These are phyloP conservation scores for Abramis brama DNA, from an alignment of 2,113 vertebrate species.

Conservation along the genomic window DNA sequence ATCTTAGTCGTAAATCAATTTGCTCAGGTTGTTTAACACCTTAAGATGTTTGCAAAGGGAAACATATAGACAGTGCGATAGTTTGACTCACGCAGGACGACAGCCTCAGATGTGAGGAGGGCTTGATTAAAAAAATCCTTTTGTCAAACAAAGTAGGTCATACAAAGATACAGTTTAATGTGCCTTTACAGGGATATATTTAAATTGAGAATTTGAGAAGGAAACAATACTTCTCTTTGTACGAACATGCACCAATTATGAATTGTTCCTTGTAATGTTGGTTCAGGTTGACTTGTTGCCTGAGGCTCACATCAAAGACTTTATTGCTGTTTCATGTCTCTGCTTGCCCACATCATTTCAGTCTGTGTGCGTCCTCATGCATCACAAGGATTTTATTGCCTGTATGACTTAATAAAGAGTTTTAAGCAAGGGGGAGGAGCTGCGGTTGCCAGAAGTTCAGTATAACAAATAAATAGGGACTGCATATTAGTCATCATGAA, in stretches of 20 bases:
- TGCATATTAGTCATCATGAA: not conserved
- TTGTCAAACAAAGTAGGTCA: not conserved
- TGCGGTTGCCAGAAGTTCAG: no score
- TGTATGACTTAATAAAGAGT: slow-evolving; percentile 10
- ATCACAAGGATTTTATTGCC: slow-evolving; percentile 28
- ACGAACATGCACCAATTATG: slow-evolving; percentile 29
- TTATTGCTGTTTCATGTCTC: slow-evolving; percentile 17
- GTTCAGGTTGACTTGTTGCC: slow-evolving; percentile 36
- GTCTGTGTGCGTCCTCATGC: slow-evolving; percentile 27
- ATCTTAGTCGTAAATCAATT: slow-evolving; percentile 38
- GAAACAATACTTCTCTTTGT: slow-evolving; percentile 32
- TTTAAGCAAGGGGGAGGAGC: not conserved
- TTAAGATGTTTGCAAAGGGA: slow-evolving; percentile 5
- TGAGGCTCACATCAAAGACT: slow-evolving; percentile 43
- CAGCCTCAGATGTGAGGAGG: not conserved
- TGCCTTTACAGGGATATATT: not conserved
- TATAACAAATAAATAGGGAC: no score
- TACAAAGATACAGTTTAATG: not conserved
- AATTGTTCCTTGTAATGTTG: slow-evolving; percentile 12
- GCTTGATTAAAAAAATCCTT: not conserved
- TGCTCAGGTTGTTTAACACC: slow-evolving; percentile 27
- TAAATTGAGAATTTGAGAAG: not conserved
- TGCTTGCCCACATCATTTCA: slow-evolving; percentile 35
- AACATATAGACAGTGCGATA: not conserved
- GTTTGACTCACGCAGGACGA: not conserved